phyloP scores from a whole-genome alignment of 1,140 invertebrate genomes.

The Drosophila bocqueti region DNA sequence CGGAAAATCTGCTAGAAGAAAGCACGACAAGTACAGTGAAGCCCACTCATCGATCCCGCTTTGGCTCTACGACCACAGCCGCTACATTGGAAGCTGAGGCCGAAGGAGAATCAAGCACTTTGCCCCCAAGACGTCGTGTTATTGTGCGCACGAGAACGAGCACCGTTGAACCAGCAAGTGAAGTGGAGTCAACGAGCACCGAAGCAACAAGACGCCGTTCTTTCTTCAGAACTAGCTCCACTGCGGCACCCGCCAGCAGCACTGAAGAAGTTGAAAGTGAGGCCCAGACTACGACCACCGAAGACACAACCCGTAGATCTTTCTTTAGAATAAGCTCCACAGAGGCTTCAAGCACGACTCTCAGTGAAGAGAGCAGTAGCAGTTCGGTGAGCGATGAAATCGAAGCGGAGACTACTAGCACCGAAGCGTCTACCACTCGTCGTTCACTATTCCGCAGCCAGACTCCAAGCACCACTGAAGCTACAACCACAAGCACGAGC shows the following conservation, averaged over 20 bases:
- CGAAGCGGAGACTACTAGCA: background rate
- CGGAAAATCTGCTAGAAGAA: background rate
- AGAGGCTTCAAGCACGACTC: background rate
- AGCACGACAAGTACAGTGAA: constrained; percentile 2
- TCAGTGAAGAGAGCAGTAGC: constrained; percentile 2
- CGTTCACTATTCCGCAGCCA: constrained; percentile 20
- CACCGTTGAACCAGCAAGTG: constrained; percentile 12
- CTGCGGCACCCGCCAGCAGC: background rate
- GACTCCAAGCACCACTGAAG: constrained; percentile 15
- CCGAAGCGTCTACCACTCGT: constrained; percentile 8
- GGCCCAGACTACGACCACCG: background rate
- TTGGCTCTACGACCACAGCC: constrained; percentile 1
- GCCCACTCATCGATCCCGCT: constrained; percentile 4
- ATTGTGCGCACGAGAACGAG: constrained; percentile 15
- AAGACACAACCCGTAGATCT: background rate
- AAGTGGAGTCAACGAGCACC: background rate
- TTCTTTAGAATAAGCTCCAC: constrained; percentile 6
- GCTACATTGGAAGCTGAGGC: constrained; percentile 1
- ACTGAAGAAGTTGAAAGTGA: background rate
- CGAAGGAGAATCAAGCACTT: constrained; percentile 8
- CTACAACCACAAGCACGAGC: constrained; percentile 4
- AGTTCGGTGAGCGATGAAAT: constrained; percentile 1
- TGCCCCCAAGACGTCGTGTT: constrained; percentile 7
- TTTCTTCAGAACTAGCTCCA: constrained; percentile 13
- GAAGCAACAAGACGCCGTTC: constrained; percentile 14